phyloP scores from a whole-genome alignment of 2,113 vertebrate species.

The Charina bottae region DNA sequence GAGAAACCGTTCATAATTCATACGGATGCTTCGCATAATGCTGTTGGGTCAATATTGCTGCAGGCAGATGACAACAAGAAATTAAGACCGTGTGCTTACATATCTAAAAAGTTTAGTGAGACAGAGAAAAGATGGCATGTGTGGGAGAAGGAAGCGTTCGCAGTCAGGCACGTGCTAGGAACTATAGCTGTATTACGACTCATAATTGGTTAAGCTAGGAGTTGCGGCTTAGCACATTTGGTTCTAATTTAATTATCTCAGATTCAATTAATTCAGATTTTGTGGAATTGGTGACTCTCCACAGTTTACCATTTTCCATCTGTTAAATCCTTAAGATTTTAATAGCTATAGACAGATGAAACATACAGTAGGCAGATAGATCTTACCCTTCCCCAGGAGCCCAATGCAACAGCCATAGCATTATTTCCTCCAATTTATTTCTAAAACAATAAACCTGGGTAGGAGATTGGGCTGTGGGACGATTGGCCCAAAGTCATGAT shows the following conservation, averaged over 20 bases:
- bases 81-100: too few species aligned
- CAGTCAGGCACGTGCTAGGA: too few species aligned
- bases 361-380: background rate
- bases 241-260: background rate
- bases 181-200: background rate
- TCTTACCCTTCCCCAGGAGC: background rate
- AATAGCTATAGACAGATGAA: background rate
- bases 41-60: too few species aligned
- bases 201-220: background rate
- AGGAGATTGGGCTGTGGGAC: background rate
- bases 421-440: background rate
- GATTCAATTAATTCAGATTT: background rate
- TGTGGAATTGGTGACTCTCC: background rate
- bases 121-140: too few species aligned
- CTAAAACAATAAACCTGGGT: background rate
- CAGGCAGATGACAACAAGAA: too few species aligned
- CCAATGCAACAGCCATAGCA: background rate
- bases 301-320: background rate
- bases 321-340: background rate
- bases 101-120: too few species aligned
- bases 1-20: too few species aligned
- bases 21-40: too few species aligned
- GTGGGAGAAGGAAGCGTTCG: too few species aligned
- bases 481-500: background rate
- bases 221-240: background rate